Conservation (phyloP, 2,113 vertebrate species). For the Eptesicus fuscus region DNA sequence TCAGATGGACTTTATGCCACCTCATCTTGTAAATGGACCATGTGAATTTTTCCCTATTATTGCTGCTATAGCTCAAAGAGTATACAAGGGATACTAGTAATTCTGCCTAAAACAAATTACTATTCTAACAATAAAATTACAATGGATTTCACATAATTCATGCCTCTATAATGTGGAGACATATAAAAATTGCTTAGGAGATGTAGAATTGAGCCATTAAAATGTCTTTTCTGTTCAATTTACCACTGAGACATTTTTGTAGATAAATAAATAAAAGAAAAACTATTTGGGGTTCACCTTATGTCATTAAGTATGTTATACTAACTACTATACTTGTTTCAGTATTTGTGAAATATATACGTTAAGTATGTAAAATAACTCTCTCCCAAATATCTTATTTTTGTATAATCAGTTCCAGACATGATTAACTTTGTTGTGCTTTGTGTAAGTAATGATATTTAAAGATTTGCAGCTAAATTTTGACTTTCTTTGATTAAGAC, state of each 20-base stretch:
- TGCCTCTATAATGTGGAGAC: slow-evolving; percentile 60
- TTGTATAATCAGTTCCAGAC: not conserved
- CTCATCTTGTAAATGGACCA: slow-evolving; percentile 76
- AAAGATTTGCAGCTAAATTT: not conserved
- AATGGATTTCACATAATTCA: slow-evolving; percentile 63
- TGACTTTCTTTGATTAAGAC: not conserved
- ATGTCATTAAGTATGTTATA: not conserved
- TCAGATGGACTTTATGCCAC: slow-evolving; percentile 79
- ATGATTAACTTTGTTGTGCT: not conserved
- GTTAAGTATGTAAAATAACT: not conserved
- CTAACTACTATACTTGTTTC: not conserved
- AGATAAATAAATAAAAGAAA: not conserved
- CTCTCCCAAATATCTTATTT: not conserved
- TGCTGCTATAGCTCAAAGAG: slow-evolving; percentile 64
- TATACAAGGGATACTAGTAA: slow-evolving; percentile 64
- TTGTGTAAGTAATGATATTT: not conserved
- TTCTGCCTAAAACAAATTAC: slow-evolving; percentile 72
- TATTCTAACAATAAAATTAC: slow-evolving; percentile 73
- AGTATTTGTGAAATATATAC: not conserved
- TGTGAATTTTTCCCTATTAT: slow-evolving; percentile 75
- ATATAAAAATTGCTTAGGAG: slow-evolving; percentile 52
- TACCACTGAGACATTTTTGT: not conserved
- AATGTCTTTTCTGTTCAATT: slow-evolving; percentile 54
- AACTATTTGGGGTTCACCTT: not conserved
- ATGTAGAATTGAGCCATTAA: slow-evolving; percentile 47